A percentile compares a stretch with the other conserved stretches of the same genome.
Conservation (phyloP, 30 jellyfish, hydroid and myxozoan species). For the Chironex yamaguchii region DNA sequence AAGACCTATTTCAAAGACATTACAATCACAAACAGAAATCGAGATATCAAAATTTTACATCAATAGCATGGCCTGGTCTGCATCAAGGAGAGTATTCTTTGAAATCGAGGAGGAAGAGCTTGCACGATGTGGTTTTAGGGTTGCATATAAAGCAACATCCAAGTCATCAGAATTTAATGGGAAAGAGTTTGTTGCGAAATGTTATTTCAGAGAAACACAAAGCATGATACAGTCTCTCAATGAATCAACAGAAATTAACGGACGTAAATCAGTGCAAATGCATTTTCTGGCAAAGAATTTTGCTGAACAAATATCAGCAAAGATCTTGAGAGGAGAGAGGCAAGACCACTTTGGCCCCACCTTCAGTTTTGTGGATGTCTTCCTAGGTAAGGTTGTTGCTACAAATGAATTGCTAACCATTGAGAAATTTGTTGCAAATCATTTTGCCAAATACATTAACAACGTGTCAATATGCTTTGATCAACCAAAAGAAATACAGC, state of each 20-base stretch:
- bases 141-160: conserved; percentile 36
- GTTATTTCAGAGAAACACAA: not conserved
- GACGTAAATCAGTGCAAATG: conserved; percentile 10
- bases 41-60: conserved; percentile 21
- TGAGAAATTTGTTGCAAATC: conserved; percentile 22
- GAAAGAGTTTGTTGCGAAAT: conserved; percentile 6
- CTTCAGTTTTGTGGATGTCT: not conserved
- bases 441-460: conserved; percentile 32
- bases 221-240: not conserved
- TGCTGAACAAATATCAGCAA: not conserved
- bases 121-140: conserved; percentile 33
- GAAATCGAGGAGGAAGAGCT: not conserved
- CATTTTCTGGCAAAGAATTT: conserved; percentile 2
- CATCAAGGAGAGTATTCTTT: not conserved
- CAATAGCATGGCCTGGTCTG: conserved; percentile 20
- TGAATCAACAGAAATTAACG: not conserved
- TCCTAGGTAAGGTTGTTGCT: not conserved
- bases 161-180: not conserved
- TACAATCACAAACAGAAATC: not conserved
- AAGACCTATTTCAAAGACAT: conserved; percentile 2
- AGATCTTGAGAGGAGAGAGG: not conserved
- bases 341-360: not conserved
- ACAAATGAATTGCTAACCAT: conserved; percentile 13
- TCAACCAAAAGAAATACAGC: not conserved
- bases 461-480: not conserved